Evolutionary conservation across 1,140 invertebrate species (phyloP).

Genomic region (Papilio aristodemus): DNA sequence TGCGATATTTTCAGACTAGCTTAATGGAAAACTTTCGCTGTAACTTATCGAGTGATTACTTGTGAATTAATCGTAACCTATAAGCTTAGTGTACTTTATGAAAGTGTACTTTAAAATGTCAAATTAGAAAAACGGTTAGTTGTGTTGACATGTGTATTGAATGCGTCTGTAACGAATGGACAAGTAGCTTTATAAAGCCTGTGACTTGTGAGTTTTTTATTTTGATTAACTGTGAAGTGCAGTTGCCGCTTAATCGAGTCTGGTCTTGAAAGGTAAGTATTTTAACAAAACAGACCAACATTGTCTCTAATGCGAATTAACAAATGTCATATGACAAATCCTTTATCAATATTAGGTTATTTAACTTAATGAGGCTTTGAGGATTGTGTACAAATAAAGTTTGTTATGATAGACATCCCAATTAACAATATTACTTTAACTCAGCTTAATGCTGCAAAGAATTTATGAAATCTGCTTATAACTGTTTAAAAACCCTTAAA

Average conservation of each 20-base stretch:
- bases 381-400: too few relatives aligned
- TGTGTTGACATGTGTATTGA: slow-evolving; percentile 38
- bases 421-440: too few relatives aligned
- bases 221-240: slow-evolving; percentile 43
- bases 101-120: slow-evolving; percentile 25
- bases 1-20: slow-evolving; percentile 16
- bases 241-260: slow-evolving; percentile 33
- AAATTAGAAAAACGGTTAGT: slow-evolving; percentile 1
- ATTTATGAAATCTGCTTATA: too few relatives aligned
- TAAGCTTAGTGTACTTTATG: slow-evolving; percentile 9
- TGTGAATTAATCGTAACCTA: slow-evolving; percentile 28
- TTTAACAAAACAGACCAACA: slow-evolving; percentile 28
- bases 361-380: too few relatives aligned
- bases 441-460: too few relatives aligned
- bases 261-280: slow-evolving; percentile 39
- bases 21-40: slow-evolving; percentile 25
- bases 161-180: slow-evolving; percentile 34
- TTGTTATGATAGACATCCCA: too few relatives aligned
- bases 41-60: background rate
- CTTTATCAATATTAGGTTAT: too few relatives aligned
- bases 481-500: too few relatives aligned
- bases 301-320: background rate
- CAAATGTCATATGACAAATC: background rate
- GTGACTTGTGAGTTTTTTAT: slow-evolving; percentile 37
- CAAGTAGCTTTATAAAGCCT: slow-evolving; percentile 24